Evolutionary conservation across 2,888 invertebrate genomes (phyloP), one percentile per base, ranked within the genome.

Genomic region (Ariolimax columbianus): DNA sequence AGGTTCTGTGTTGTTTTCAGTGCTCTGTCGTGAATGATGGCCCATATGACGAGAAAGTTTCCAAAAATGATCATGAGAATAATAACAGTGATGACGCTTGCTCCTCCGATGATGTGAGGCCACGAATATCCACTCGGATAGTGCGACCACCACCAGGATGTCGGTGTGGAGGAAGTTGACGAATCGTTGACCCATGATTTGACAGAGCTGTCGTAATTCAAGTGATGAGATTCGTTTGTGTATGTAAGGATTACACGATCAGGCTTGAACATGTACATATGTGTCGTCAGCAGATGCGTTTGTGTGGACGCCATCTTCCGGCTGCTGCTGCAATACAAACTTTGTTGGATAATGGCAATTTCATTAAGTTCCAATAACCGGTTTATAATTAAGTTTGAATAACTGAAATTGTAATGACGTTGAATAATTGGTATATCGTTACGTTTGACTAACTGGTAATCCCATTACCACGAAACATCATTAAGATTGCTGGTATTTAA

Each of bases 1-100:
- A 98, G 98, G 94, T 99, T 98, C 94, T 98, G 98, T 90, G 98
- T 97, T 92, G 98, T 98, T 94, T 98, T 98, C 89, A 99, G 95
- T 26, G 98, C 97, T 93, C 98, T 98, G 92, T 99, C 98, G 0
- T 98, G 98, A 90, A 97, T 97, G 91, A 99, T 98, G 79, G 99
- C 98, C 88, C 98, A 97, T 89, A 98, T 98, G 89, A 99, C 98
- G 92, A 99, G 95, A 97, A 98, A 97, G 94, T 99, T 99, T 14
- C 99, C 99, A 87, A 99, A 98, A 93, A 98, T 96, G 92, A 98
- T 97, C 97, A 98, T 98, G 89, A 98, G 95, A 87, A 98, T 95
- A 83, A 98, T 98, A 88, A 98, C 97, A 83, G 98, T 96, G 91
- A 98, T 96, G 84, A 98, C 97, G 23, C 90, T 85, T 0, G 91